Evolutionary conservation across 2,888 invertebrate species (phyloP), one percentile per base, ranked within the genome.

Genomic region (Lithophane socia): DNA sequence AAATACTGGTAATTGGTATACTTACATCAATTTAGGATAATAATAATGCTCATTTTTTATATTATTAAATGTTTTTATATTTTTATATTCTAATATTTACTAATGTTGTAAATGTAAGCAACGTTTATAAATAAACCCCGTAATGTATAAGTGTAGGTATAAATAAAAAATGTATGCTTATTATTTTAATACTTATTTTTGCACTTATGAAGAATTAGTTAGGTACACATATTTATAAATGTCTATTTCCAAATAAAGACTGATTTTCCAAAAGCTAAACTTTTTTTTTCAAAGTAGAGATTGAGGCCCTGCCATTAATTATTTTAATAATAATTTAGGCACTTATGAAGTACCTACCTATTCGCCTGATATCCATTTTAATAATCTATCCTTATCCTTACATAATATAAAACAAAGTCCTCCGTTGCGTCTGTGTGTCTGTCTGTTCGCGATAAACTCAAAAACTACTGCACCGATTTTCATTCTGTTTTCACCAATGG

Each of bases 1-100:
- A 49, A 13, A 29, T 16, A 7, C 24, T 18, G 70, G 44, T 44
- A 44, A 16, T 60, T 44, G 13, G 13, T 24, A n/a, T n/a, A n/a
- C n/a, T n/a, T n/a, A 71, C 24, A 73, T n/a, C 52, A 42, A 52
- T 37, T n/a, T n/a, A 56, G 56, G 56, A 56, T 58, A 56, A 1
- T 56, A 56, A n/a, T 56, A 12, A 12, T 56, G n/a, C n/a, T n/a
- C 12, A n/a, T 56, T n/a, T 29, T 29, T 29, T 29, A 29, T 29
- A 29, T 29, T 29, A 1, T 29, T 29, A 29, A 29, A 29, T 29
- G 29, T 29, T 29, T 29, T 29, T 29, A 29, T 29, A 1, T 29
- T 29, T 29, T 29, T 29, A 29, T 29, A 29, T 29, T 29, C 29
- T 29, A 29, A 29, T 29, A 29, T 29, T 29, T 29, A 29, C 29